A percentile compares a stretch with the other conserved stretches of the same genome.
Evolutionary conservation across 2,113 vertebrate genomes (phyloP).

Genomic region (Bombycilla garrulus): DNA sequence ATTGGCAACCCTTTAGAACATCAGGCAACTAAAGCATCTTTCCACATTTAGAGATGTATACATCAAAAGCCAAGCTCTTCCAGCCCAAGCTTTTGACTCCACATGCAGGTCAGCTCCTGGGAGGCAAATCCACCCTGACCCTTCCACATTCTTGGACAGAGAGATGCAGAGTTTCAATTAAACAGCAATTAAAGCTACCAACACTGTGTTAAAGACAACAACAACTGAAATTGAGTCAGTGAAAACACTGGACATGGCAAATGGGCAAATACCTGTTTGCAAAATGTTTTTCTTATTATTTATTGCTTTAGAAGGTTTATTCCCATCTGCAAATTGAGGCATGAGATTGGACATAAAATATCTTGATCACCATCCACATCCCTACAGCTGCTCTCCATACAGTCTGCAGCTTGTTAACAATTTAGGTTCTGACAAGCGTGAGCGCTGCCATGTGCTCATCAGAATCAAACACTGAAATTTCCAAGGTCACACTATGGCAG

Average conservation of each 20-base stretch:
- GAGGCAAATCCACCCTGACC: not conserved
- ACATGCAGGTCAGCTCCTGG: not conserved
- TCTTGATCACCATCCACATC: not conserved
- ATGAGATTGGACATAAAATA: not conserved
- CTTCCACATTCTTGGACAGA: not conserved
- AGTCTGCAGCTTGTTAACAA: not conserved
- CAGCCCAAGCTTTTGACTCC: not conserved
- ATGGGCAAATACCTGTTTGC: not conserved
- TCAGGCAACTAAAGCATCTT: fast-evolving
- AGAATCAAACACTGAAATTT: not conserved
- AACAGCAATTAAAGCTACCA: not conserved
- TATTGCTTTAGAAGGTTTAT: not conserved
- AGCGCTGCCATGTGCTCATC: not conserved
- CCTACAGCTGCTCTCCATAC: not conserved
- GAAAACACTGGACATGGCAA: not conserved
- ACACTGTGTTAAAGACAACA: fast-evolving
- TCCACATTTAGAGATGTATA: not conserved
- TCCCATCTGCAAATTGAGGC: not conserved
- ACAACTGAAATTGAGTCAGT: not conserved
- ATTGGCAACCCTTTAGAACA: not conserved
- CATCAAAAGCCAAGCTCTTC: not conserved
- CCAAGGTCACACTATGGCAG: not conserved
- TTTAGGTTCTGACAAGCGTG: not conserved
- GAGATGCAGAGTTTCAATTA: not conserved
- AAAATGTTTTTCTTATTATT: not conserved